Base-by-base conservation (phyloP, 1,140 invertebrate genomes). In the Mylabris phalerata region DNA sequence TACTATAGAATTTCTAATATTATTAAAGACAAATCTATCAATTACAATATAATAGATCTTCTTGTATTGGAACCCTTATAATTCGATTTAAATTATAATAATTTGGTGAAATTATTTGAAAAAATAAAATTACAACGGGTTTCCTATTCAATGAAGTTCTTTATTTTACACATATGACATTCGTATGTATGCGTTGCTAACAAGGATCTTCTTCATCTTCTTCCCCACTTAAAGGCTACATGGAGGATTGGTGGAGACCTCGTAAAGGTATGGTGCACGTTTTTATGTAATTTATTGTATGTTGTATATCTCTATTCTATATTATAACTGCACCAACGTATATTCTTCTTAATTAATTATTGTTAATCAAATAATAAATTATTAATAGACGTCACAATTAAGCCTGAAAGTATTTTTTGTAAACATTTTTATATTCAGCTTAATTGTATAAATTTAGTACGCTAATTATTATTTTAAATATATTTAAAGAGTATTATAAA, bases 161-260 rank as follows among this genome's bases (percentile, higher is more conserved):
- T 57, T 48, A 55, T 54, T 32, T 61, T 59, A 65, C 11, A 66
- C 41, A 63, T 63, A 62, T 70, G 65, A 67, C 56, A 68, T 64
- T 61, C 19, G 55, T 68, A 2, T 66, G 66, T 73, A 64, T 73
- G 68, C 69, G 65, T 69, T 73, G 79, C 79, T 82, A 82, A 85
- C 82, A 88, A 89, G 86, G 86, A 85, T 84, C 85, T 83, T 90
- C 88, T 87, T 86, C 86, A 82, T 87, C 89, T 84, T 89, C 88
- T 83, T 90, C 88, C 82, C 86, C 86, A 82, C 86, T 90, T 86
- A 89, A 90, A 93, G 90, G 90, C 86, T 92, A 92, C 85, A 91
- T 90, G 87, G 90, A 93, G 86, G 90, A 93, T 82, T 93, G 90
- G 90, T 93, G 90, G 89, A 86, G 90, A 80, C 90, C 90, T 75